Percentiles rank a stretch among this genome's conserved stretches.
phyloP scores from a whole-genome alignment of 2,113 vertebrate genomes.

The Genyomyrus donnyi region DNA sequence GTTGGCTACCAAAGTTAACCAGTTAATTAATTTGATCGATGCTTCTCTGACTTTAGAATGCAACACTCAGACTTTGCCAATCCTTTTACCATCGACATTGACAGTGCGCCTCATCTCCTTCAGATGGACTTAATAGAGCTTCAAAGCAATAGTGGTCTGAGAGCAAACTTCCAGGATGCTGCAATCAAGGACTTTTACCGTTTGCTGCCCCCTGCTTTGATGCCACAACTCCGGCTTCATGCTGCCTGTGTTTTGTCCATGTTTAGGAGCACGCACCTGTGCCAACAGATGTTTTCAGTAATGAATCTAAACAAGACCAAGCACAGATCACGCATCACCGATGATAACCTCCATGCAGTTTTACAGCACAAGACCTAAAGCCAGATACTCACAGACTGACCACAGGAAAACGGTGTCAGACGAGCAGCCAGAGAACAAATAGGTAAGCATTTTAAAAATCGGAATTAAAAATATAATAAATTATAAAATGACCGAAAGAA shows the following conservation, averaged over 20 bases:
- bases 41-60: slow-evolving; percentile 25
- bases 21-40: slow-evolving; percentile 28
- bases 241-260: slow-evolving; percentile 27
- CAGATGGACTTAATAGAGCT: slow-evolving; percentile 34
- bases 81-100: slow-evolving; percentile 30
- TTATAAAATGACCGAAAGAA: neutral
- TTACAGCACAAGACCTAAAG: slow-evolving; percentile 1
- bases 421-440: slow-evolving; percentile 29
- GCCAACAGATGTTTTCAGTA: slow-evolving; percentile 3
- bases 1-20: slow-evolving; percentile 32
- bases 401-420: slow-evolving; percentile 29
- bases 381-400: slow-evolving; percentile 27
- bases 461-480: neutral
- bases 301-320: slow-evolving; percentile 11
- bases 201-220: slow-evolving; percentile 22
- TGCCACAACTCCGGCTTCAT: slow-evolving; percentile 33
- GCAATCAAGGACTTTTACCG: slow-evolving; percentile 32
- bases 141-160: slow-evolving; percentile 33
- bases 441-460: slow-evolving; percentile 17
- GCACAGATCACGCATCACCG: neutral
- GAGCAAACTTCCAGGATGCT: slow-evolving; percentile 32
- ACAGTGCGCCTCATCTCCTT: slow-evolving; percentile 23
- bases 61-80: slow-evolving; percentile 30
- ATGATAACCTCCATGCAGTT: neutral
- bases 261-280: neutral